phyloP scores from a whole-genome alignment of 2,888 invertebrate genomes.

The Lasioglossum pauxillum region DNA sequence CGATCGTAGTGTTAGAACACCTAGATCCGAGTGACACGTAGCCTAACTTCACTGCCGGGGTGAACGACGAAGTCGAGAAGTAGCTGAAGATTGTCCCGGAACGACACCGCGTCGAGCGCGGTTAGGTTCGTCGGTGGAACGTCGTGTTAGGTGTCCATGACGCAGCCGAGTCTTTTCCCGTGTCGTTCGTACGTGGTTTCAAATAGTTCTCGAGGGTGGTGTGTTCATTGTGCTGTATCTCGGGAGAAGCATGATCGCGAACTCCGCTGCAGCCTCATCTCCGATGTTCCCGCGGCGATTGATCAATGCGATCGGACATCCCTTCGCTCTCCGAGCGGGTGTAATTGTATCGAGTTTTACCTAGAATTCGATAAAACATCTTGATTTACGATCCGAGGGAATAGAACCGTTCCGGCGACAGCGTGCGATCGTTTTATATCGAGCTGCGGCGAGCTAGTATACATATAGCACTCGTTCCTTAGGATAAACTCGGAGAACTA shows the following conservation, averaged over 20 bases:
- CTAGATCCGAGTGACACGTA: not conserved
- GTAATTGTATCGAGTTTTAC: not conserved
- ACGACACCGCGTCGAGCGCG: not conserved
- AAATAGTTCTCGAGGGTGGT: no score
- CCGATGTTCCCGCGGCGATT: not conserved
- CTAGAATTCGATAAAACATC: not conserved
- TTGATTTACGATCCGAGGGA: not conserved
- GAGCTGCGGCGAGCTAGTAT: not conserved
- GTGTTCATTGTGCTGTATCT: no score
- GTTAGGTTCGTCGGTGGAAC: conserved; percentile 2
- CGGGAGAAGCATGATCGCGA: not conserved
- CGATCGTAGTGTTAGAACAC: conserved; percentile 3
- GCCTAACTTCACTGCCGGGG: not conserved
- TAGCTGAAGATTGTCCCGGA: not conserved
- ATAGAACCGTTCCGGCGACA: not conserved
- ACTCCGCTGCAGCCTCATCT: not conserved
- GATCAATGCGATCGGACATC: not conserved
- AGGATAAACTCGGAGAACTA: not conserved
- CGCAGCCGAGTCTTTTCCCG: not conserved
- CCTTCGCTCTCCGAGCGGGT: not conserved
- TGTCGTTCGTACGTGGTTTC: no score
- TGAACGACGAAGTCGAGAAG: not conserved
- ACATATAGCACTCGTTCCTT: not conserved
- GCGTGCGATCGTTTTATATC: not conserved
- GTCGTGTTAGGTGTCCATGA: not conserved